Evolutionary conservation across 2,113 vertebrate genomes (phyloP), one percentile per base, ranked within the genome.

Genomic region (Leucosticte australis): DNA sequence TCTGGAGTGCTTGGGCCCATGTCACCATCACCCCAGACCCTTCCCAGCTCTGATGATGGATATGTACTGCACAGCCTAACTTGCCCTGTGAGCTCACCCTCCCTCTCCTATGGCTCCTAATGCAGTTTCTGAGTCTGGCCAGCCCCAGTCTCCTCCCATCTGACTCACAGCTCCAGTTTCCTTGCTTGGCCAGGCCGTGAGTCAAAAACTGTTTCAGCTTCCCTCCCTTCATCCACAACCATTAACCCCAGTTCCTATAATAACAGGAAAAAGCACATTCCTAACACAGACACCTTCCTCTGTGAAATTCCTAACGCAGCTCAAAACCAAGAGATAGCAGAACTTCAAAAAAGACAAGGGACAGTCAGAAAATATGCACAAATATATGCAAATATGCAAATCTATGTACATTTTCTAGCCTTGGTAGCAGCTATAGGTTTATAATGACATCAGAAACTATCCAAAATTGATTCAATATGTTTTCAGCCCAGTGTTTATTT

Each of bases 221-320:
- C 64, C 92, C 94, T 97, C 86, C 80, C 95, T 95, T 94, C 91
- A 89, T 94, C 89, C 83, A 93, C 28, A 52, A 83, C 80, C 64
- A 83, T 94, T 92, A 91, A 97, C 80, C 83, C 47, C 73, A 89
- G 96, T 97, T 97, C 94, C 95, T 97, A 89, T 39, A 95, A 97
- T 94, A 97, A 97, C 96, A 97, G 96, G 96, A 97, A 97, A 96
- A 95, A 95, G 91, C 92, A 87, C 95, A 97, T 97, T 97, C 92
- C 95, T 94, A 56, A 92, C 91, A 46, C 50, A 4, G 31, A 77
- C 86, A 96, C 92, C 76, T 97, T 97, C 95, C 96, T 96, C 60
- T 93, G 65, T 57, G 56, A 81, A 95, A 96, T 81, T 81, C 60
- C 73, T 75, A 89, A 60, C 0, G 0, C 52, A 75, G 69, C 30